Base-by-base conservation (phyloP, 2,113 vertebrate species). In the rat (Rattus norvegicus) region DNA sequence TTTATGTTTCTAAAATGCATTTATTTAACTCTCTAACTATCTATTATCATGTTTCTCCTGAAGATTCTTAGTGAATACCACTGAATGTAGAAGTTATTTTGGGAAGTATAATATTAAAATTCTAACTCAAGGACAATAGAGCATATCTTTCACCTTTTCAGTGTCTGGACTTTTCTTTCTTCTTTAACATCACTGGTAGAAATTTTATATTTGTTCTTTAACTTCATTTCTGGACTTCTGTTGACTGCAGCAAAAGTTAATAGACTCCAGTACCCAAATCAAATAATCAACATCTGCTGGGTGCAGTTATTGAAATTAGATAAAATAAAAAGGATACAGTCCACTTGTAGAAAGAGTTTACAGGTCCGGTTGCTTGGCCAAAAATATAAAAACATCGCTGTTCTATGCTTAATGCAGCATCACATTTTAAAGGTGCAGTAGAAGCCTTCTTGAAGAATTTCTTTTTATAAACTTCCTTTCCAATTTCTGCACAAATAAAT, bases 1-100 rank as follows among this genome's bases (percentile, higher is more conserved):
- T 47, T 28, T 85, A 65, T 52, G 7, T 97, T 92, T 95, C 86
- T 16, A 93, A 93, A 90, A 77, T 1, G 0, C 73, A 79, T 89
- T 49, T 88, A 30, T 36, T 26, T 73, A 88, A 20, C 61, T 88
- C 52, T n/a, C 16, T 59, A 70, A 14, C 43, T 79, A 43, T 7
- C 16, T 36, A 39, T 20, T 5, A 30, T 69, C 7, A 61, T 6
- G 70, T 90, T 96, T 91, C 47, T 93, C 24, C 28, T 39, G 88
- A 65, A 72, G 22, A 79, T 93, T 89, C 39, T 75, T 70, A 63
- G 11, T 84, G 9, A 93, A 87, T 83, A 70, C 9, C 59, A 77
- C 49, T 67, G 19, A 79, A 52, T 24, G 88, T 28, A 17, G 33
- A 84, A 73, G 54, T 94, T 83, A 85, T 89, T 80, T 91, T 80